Conservation (phyloP, 2,888 invertebrate species). For the Andrena bucephala region DNA sequence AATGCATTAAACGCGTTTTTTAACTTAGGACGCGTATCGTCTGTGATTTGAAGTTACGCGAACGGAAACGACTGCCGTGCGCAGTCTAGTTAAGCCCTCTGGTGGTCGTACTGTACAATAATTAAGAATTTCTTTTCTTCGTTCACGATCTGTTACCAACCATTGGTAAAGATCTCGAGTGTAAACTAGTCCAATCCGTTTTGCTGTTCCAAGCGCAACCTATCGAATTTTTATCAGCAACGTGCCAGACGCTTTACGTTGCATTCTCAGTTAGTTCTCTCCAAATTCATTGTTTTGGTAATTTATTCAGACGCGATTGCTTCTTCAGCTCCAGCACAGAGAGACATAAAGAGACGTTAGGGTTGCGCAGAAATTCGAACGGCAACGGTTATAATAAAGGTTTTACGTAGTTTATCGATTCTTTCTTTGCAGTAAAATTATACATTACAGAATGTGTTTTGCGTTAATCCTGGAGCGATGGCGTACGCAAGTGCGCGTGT, state of each 20-base stretch:
- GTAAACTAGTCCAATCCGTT: conserved; percentile 81
- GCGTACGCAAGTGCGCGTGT: conserved; percentile 48
- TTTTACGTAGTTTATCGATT: conserved; percentile 55
- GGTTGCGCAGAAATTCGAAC: conserved; percentile 54
- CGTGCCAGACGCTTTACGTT: not conserved
- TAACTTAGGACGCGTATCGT: conserved; percentile 56
- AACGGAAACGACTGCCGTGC: conserved; percentile 38
- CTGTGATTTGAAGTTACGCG: conserved; percentile 68
- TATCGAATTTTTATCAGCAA: conserved; percentile 31
- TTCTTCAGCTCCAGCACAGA: not conserved
- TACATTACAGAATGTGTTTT: conserved; percentile 38
- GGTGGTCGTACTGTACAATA: conserved; percentile 51
- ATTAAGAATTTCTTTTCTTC: conserved; percentile 63
- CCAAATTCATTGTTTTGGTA: not conserved
- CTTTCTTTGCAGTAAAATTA: conserved; percentile 19
- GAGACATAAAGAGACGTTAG: conserved; percentile 10
- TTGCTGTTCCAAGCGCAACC: conserved; percentile 71
- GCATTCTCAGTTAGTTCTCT: not conserved
- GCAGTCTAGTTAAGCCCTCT: conserved; percentile 38
- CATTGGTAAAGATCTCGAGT: conserved; percentile 77
- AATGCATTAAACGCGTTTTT: conserved; percentile 46
- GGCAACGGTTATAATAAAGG: conserved; percentile 68
- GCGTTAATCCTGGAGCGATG: conserved; percentile 34
- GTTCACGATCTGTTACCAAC: conserved; percentile 63
- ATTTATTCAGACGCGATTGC: not conserved